A percentile compares a stretch with the other conserved stretches of the same genome.
phyloP scores from a whole-genome alignment of 2,888 invertebrate genomes.

The Rapana venosa region DNA sequence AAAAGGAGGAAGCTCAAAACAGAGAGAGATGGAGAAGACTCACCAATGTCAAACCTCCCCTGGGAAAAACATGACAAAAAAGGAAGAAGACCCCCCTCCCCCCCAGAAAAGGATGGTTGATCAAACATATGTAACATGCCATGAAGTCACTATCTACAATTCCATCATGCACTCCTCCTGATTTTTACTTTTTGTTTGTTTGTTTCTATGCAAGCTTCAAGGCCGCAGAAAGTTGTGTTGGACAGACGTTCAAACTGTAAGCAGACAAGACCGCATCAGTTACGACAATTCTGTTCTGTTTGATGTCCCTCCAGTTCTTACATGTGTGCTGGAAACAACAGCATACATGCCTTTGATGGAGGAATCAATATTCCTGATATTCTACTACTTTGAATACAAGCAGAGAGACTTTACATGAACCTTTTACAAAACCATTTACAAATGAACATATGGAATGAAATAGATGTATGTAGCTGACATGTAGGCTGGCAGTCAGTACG shows the following conservation, averaged over 20 bases:
- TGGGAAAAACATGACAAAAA: too few relatives aligned
- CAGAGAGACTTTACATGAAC: too few relatives aligned
- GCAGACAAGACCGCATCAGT: background rate
- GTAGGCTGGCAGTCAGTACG: background rate
- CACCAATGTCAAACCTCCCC: too few relatives aligned
- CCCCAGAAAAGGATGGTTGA: background rate
- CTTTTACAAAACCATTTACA: too few relatives aligned
- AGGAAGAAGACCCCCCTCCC: too few relatives aligned
- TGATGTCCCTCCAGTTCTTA: constrained; percentile 27
- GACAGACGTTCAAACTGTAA: constrained; percentile 29
- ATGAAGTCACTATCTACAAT: background rate
- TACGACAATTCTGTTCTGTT: background rate
- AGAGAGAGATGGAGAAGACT: too few relatives aligned
- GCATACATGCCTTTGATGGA: constrained; percentile 34
- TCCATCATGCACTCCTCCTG: background rate
- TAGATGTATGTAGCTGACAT: too few relatives aligned
- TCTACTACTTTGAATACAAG: too few relatives aligned
- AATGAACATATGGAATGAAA: too few relatives aligned
- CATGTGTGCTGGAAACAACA: constrained; percentile 17
- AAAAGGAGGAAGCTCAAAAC: too few relatives aligned
- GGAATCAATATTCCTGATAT: background rate
- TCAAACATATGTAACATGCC: background rate
- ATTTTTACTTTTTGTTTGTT: background rate
- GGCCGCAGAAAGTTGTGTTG: background rate
- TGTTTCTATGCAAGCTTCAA: too few relatives aligned